Conservation (phyloP, 2,113 vertebrate species). For the Rhinolophus sinicus region DNA sequence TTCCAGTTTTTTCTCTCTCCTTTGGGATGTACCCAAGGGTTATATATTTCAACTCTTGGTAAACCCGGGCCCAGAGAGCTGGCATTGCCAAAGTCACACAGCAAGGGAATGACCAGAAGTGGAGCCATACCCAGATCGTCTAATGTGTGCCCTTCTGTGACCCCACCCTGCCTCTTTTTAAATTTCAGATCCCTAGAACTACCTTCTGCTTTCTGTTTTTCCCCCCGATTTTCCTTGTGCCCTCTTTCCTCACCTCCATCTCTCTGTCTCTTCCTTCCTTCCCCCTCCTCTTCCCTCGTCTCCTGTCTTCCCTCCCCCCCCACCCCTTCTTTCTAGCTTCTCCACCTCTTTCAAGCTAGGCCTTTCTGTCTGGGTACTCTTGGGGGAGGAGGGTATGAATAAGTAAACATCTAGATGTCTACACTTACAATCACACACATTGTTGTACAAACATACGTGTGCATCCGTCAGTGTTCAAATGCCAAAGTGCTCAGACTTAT, state of each 20-base stretch:
- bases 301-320: background rate
- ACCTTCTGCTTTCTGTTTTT: background rate
- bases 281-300: background rate
- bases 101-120: background rate
- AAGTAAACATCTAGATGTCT: background rate
- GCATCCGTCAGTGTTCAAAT: background rate
- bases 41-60: background rate
- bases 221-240: conserved; percentile 42
- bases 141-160: background rate
- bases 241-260: background rate
- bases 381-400: background rate
- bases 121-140: background rate
- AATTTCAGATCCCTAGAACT: background rate
- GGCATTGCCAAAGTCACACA: background rate
- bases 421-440: background rate
- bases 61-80: background rate
- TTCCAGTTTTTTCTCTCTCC: conserved; percentile 61
- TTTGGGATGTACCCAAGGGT: background rate
- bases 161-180: background rate
- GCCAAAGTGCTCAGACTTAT: background rate
- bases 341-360: background rate
- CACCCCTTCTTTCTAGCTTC: background rate
- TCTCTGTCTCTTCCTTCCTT: background rate
- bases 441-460: background rate
- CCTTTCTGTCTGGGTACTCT: background rate